A percentile compares a stretch with the other conserved stretches of the same genome.
Evolutionary conservation across 1,140 invertebrate genomes (phyloP).

Genomic region (Augochlora pura): DNA sequence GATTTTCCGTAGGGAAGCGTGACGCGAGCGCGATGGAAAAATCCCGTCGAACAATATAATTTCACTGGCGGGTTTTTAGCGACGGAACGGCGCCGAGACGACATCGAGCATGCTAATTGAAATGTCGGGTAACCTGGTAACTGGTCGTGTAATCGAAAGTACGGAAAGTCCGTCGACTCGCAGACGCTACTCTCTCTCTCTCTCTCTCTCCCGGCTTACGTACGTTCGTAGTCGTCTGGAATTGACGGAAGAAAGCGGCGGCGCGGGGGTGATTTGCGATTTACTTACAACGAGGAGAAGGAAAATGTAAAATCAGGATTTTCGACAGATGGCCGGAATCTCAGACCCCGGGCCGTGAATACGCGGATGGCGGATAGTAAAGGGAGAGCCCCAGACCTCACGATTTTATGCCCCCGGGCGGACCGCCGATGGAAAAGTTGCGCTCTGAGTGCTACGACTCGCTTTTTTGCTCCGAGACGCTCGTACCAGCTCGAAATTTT

Average conservation of each 20-base stretch:
- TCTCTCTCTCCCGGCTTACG: too few species aligned
- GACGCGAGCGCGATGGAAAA: too few species aligned
- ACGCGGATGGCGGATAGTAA: slow-evolving; percentile 61
- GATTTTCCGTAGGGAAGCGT: too few species aligned
- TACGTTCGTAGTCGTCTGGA: neutral
- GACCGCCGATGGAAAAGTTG: slow-evolving; percentile 78
- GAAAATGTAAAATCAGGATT: slow-evolving; percentile 77
- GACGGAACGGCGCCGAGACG: too few species aligned
- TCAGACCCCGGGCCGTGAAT: slow-evolving; percentile 75
- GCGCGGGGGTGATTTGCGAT: slow-evolving; percentile 50
- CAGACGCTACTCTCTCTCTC: too few species aligned
- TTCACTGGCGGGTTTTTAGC: too few species aligned
- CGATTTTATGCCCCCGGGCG: slow-evolving; percentile 76
- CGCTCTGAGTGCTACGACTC: slow-evolving; percentile 75
- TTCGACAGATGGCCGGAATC: slow-evolving; percentile 77
- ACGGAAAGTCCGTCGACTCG: neutral
- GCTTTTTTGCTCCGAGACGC: slow-evolving; percentile 71
- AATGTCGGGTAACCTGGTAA: neutral
- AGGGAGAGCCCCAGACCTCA: slow-evolving; percentile 63
- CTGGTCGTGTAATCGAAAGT: neutral
- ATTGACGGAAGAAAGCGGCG: neutral
- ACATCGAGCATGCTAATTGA: too few species aligned
- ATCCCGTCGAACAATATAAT: too few species aligned
- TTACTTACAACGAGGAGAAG: slow-evolving; percentile 62
- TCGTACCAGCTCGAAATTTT: slow-evolving; percentile 58